Evolutionary conservation across 1,140 invertebrate species (phyloP).

Genomic region (Belonocnema kinseyi): DNA sequence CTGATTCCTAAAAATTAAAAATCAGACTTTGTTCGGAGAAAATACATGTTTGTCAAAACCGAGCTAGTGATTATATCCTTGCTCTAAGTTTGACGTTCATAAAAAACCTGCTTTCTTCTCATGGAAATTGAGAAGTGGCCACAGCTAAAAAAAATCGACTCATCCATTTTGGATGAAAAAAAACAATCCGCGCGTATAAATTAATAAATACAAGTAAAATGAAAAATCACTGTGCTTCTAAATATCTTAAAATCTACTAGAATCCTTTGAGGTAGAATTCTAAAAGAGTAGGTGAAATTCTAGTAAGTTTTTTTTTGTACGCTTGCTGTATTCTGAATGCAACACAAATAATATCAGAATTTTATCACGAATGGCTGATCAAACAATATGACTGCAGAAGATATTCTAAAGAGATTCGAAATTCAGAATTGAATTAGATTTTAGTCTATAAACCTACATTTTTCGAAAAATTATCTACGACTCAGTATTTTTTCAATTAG

Average conservation of each 20-base stretch:
- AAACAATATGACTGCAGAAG: too few relatives aligned
- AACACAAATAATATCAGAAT: conserved; percentile 15
- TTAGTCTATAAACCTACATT: too few relatives aligned
- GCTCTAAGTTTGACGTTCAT: neutral
- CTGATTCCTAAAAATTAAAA: neutral
- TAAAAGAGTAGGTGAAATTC: neutral
- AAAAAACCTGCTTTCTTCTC: neutral
- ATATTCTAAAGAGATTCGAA: too few relatives aligned
- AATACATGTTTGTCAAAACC: neutral
- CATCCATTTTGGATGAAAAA: neutral
- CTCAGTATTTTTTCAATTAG: too few relatives aligned
- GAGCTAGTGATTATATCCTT: neutral
- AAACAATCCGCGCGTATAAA: conserved; percentile 28
- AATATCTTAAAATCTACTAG: conserved; percentile 25
- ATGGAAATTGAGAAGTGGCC: neutral
- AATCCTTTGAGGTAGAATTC: neutral
- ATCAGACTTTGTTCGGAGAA: conserved; percentile 5
- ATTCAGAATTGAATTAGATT: too few relatives aligned
- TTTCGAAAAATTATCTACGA: too few relatives aligned
- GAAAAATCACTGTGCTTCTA: conserved; percentile 31
- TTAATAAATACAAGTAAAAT: conserved; percentile 32
- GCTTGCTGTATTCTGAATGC: conserved; percentile 56
- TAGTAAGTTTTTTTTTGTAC: conserved; percentile 20
- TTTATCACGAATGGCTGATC: too few relatives aligned
- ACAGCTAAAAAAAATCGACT: neutral